Base-by-base conservation (phyloP, 92 coral and sea anemone species). In the Epizoanthus fatuus region DNA sequence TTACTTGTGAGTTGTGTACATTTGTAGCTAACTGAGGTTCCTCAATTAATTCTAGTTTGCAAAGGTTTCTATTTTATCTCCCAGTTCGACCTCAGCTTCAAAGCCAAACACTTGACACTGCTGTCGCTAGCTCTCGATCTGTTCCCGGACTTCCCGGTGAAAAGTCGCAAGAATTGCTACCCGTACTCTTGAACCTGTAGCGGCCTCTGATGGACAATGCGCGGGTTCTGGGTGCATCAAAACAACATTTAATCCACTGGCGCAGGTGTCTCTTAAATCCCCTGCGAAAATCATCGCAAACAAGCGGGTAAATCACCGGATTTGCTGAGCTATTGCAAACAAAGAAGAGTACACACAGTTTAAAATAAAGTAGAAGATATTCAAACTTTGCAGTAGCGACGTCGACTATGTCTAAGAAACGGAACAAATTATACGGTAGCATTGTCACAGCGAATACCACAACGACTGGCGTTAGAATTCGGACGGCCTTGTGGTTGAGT, bases 281-380 rank as follows among this genome's bases (percentile, higher is more conserved):
- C 75, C 89, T 93, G 60, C 98, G 96, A 80, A 94, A 94, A 63
- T 94, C 98, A 37, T 86, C 98, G 62, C 98, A 92, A 75, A 94
- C 90, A 53, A 94, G 81, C 74, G 98, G 92, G 67, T 94, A 94
- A 47, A 94, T 94, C n/a, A 94, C 87, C 3, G 98, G 98, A 88
- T 94, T 94, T 51, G 96, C 98, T n/a, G 98, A 94, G 75, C 98
- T 94, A 82, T 94, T 94, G 74, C 95, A 92, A 55, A 94, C 96
- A 78, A 94, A 94, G 37, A 82, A 92, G 62, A 92, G 52, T 75
- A 94, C 89, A 68, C 96, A 90, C 62, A 94, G 44, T 63, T 92
- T 94, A 52, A 90, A 92, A 74, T 92, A 94, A 51, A 94, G 76
- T 16, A 94, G 64, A 88, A 90, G 79, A 79, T 94, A 92, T 39